phyloP scores from a whole-genome alignment of 2,797 vertebrate species.

The Hydrophis major region DNA sequence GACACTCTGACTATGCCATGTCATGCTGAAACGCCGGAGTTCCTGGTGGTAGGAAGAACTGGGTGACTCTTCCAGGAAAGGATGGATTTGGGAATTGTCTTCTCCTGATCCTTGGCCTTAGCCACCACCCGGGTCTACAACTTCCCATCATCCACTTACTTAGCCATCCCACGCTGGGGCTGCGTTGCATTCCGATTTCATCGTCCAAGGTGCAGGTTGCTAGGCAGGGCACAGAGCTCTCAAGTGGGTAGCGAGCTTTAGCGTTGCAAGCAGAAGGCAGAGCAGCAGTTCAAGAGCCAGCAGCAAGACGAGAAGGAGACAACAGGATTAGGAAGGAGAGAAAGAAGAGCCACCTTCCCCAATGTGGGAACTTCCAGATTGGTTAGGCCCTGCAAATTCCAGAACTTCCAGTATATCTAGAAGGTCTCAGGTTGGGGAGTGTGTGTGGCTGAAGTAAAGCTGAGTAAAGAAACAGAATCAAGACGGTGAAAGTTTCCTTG shows the following conservation, averaged over 20 bases:
- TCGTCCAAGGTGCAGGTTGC: constrained; percentile 84
- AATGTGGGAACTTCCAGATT: background rate
- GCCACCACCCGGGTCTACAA: no score
- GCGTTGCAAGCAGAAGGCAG: constrained; percentile 72
- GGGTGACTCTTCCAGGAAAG: background rate
- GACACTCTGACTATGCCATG: background rate
- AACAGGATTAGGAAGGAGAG: constrained; percentile 40
- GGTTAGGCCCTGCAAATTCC: background rate
- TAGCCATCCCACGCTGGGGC: constrained; percentile 94
- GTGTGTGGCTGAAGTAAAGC: background rate
- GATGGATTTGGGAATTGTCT: background rate
- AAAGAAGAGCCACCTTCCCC: constrained; percentile 8
- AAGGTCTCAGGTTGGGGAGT: background rate
- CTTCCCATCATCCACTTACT: constrained; percentile 81
- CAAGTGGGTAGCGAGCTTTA: constrained; percentile 90
- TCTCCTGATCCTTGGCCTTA: background rate
- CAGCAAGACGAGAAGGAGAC: constrained; percentile 58
- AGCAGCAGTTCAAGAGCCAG: constrained; percentile 61
- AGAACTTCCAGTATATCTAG: background rate
- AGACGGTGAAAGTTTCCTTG: constrained; percentile 37
- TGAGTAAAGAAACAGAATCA: constrained; percentile 50
- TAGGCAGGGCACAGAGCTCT: constrained; percentile 93
- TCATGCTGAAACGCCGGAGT: background rate
- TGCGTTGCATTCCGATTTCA: constrained; percentile 82
- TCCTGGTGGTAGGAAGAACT: background rate